These are phyloP conservation scores for Unio delphinus DNA, from an alignment of 2,888 invertebrate species.

Conservation along the genomic window DNA sequence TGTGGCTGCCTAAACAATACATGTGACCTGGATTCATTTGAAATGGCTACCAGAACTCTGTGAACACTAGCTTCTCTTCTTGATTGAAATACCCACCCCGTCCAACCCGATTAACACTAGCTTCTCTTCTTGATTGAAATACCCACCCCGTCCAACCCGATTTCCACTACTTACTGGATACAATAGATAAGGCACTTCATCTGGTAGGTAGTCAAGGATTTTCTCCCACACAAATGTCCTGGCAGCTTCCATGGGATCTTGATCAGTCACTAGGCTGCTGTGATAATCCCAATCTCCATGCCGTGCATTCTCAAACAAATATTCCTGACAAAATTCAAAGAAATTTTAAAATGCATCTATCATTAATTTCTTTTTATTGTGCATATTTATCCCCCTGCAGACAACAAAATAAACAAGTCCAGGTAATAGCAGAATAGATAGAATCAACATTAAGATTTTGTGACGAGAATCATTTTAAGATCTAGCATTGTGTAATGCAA, in stretches of 20 bases:
- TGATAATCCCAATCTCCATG: constrained; percentile 80
- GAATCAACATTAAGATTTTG: no score
- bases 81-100: neutral
- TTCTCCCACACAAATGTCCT: constrained; percentile 85
- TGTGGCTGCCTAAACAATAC: no score
- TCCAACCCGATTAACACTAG: neutral
- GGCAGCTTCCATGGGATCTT: constrained; percentile 80
- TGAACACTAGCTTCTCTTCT: no score
- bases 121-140: neutral
- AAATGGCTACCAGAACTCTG: no score
- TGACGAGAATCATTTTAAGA: no score
- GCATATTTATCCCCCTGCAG: no score
- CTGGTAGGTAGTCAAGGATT: constrained; percentile 85
- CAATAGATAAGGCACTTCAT: constrained; percentile 89
- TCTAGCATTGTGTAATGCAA: no score
- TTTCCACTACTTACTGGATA: constrained; percentile 66
- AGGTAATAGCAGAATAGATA: no score
- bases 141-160: neutral
- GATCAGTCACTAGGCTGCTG: constrained; percentile 81
- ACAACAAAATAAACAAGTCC: no score
- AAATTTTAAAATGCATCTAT: neutral
- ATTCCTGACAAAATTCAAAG: constrained; percentile 75
- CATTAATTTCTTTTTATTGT: neutral
- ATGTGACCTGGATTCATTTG: no score
- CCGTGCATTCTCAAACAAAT: constrained; percentile 80